Base-by-base conservation (phyloP, 2,113 vertebrate genomes). In the Buteo buteo region DNA sequence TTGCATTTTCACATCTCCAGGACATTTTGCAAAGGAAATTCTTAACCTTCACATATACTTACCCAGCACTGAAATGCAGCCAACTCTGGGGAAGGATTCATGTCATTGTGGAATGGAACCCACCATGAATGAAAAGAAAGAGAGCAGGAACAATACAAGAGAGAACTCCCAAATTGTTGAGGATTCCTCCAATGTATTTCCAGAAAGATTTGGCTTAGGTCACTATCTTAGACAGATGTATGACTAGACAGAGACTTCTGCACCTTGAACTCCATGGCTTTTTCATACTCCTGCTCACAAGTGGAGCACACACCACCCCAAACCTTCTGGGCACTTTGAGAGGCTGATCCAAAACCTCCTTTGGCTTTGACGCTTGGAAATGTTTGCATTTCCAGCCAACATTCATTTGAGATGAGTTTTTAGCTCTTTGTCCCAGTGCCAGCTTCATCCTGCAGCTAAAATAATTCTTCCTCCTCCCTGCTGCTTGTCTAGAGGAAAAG, bases 401-500 rank as follows among this genome's bases (percentile, higher is more conserved):
- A 62, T 57, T 52, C 26, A 82, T 72, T 20, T 16, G 34, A 90
- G 42, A 88, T 0, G 8, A 59, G 62, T 81, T 95, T 97, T 90
- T 71, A 88, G 55, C 50, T 86, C 55, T 73, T 74, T 91, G 72
- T 94, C 64, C 29, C 29, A 4, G 10, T 29, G 65, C 93, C 95
- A 96, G 82, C 32, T 94, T 92, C 58, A 78, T 81, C 47, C 52
- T 95, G 90, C 40, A 92, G 62, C 67, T 77, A 92, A 95, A 96
- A 97, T 84, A 91, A 65, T 44, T 83, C 91, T 94, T 86, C 86
- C 34, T 87, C 34, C 57, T 93, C 66, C 86, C 77, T 91, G 80
- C 72, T 91, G 76, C 55, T 25, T 61, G 80, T 97, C 94, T 95
- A 91, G 91, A 97, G 87, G 88, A 81, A 91, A 83, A 94, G 77